These are phyloP conservation scores for Drosophila macrospina DNA, from an alignment of 2,888 invertebrate genomes.

Conservation along the genomic window DNA sequence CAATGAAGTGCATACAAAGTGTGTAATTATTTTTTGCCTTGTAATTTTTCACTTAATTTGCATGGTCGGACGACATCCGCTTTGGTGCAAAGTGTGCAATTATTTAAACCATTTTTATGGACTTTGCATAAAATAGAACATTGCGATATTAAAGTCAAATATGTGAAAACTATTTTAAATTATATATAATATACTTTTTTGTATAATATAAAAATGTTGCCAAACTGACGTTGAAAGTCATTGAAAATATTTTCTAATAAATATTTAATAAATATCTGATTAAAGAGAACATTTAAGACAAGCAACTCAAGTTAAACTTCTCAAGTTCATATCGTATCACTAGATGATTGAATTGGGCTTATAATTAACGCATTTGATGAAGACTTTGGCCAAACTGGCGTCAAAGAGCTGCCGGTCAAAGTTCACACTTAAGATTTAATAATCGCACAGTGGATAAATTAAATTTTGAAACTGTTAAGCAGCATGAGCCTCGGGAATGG, in stretches of 20 bases:
- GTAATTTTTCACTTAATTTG: slow-evolving; percentile 77
- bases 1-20: slow-evolving; percentile 57
- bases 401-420: slow-evolving; percentile 14
- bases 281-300: not conserved
- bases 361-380: slow-evolving; percentile 1
- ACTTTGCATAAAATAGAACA: slow-evolving; percentile 11
- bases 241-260: no score
- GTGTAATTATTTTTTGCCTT: slow-evolving; percentile 68
- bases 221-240: no score
- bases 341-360: slow-evolving; percentile 8
- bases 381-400: not conserved
- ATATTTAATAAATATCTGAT: no score
- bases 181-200: no score
- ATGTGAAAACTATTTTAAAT: not conserved
- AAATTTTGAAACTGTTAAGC: slow-evolving; percentile 28
- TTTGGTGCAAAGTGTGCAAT: slow-evolving; percentile 60
- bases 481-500: no score
- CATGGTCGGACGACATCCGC: slow-evolving; percentile 70
- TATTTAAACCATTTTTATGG: slow-evolving; percentile 50
- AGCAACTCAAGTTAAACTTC: not conserved
- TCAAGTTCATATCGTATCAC: not conserved
- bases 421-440: slow-evolving; percentile 60
- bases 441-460: slow-evolving; percentile 67
- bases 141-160: slow-evolving; percentile 18
- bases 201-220: no score